Percentiles rank a stretch among this genome's conserved stretches.
Conservation (phyloP, 2,113 vertebrate genomes). For the Bos taurus region DNA sequence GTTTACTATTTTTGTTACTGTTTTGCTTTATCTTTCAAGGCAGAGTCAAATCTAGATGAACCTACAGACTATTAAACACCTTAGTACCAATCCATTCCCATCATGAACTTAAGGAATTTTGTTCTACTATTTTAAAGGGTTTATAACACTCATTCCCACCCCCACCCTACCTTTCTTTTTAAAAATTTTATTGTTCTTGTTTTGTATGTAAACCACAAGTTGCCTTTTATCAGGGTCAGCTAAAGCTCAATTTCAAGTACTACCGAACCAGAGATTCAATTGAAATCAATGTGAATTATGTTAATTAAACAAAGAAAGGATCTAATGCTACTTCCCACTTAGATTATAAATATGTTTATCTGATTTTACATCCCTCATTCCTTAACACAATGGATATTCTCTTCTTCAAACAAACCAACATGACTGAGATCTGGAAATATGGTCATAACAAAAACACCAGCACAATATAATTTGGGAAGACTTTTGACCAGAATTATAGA, state of each 20-base stretch:
- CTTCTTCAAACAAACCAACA: background rate
- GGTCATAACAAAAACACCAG: background rate
- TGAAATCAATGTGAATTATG: background rate
- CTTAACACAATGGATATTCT: background rate
- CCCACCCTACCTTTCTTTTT: background rate
- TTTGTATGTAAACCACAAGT: background rate
- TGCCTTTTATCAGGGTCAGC: background rate
- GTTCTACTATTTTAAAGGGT: background rate
- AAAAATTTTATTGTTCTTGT: background rate
- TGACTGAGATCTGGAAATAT: slow-evolving; percentile 3
- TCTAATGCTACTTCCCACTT: background rate
- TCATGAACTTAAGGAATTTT: background rate
- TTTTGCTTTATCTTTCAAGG: background rate
- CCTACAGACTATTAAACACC: background rate
- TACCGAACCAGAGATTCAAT: background rate
- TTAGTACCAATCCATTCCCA: background rate
- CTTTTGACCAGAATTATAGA: background rate
- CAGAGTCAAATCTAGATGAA: background rate
- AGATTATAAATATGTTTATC: background rate
- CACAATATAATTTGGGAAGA: background rate
- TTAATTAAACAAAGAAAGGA: background rate
- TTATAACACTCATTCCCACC: background rate
- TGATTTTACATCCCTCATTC: background rate
- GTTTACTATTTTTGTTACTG: background rate
- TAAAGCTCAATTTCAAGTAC: background rate